These are phyloP conservation scores for Micoletzkya japonica DNA, from an alignment of 2,888 invertebrate species.

Conservation along the genomic window DNA sequence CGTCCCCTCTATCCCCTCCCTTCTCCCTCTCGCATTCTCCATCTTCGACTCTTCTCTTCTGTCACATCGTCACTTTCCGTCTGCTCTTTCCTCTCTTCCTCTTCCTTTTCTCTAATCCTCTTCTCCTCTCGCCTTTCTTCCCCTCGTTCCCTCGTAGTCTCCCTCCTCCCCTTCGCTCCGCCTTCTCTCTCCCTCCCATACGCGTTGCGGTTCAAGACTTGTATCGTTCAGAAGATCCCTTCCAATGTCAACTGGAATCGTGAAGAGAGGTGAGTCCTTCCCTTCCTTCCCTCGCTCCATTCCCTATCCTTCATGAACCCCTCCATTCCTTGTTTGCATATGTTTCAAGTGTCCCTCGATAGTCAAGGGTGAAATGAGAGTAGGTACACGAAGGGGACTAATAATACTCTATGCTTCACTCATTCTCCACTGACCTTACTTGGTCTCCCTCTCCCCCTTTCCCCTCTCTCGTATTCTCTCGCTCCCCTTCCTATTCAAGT, in stretches of 20 bases:
- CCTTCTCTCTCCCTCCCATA: too few species aligned
- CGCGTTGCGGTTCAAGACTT: too few species aligned
- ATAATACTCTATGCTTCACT: not conserved
- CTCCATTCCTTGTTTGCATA: not conserved
- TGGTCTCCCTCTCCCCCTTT: not conserved
- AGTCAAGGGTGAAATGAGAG: too few species aligned
- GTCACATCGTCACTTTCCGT: not conserved
- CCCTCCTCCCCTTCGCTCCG: too few species aligned
- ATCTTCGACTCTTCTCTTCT: not conserved
- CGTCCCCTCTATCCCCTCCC: not conserved
- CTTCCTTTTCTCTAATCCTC: too few species aligned
- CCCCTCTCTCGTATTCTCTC: not conserved
- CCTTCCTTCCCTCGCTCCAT: not conserved
- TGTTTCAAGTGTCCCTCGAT: too few species aligned
- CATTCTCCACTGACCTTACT: not conserved
- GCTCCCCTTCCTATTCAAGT: too few species aligned
- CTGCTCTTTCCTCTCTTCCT: not conserved
- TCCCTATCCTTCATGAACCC: not conserved
- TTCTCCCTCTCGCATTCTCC: not conserved
- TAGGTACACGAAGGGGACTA: too few species aligned
- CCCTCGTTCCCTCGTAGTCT: too few species aligned
- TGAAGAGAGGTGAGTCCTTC: constrained; percentile 16
- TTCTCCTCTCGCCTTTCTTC: too few species aligned
- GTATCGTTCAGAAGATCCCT: too few species aligned
- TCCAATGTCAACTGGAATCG: too few species aligned